phyloP scores from a whole-genome alignment of 2,113 vertebrate species.

The Thymallus thymallus region DNA sequence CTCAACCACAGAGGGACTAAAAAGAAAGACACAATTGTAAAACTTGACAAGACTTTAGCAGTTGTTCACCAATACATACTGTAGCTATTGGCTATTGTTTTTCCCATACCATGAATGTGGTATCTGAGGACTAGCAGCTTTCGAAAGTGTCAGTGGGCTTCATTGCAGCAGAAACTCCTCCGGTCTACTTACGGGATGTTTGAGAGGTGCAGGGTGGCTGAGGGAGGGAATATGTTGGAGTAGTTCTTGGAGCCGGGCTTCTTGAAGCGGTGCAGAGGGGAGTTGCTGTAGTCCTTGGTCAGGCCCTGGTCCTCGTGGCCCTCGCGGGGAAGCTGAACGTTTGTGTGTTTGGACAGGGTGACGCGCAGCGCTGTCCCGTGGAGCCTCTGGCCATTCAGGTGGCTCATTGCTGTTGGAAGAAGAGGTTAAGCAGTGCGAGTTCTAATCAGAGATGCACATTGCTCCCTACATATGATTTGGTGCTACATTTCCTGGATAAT shows the following conservation, averaged over 20 bases:
- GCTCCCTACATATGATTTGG: too few relatives aligned
- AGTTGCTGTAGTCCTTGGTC: constrained; percentile 89
- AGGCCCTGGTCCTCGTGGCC: constrained; percentile 90
- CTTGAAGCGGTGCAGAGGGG: constrained; percentile 93
- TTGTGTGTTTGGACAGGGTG: constrained; percentile 90
- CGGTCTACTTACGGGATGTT: constrained; percentile 88
- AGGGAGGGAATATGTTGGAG: constrained; percentile 94
- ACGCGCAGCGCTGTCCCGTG: constrained; percentile 86
- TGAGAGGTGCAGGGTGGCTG: constrained; percentile 91
- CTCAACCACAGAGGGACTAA: constrained; percentile 85
- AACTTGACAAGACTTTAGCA: neutral
- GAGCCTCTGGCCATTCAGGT: constrained; percentile 90
- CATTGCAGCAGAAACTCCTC: too few relatives aligned
- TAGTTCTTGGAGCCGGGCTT: constrained; percentile 97
- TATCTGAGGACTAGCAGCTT: too few relatives aligned
- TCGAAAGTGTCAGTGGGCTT: too few relatives aligned
- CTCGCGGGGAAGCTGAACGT: constrained; percentile 87
- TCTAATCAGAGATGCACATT: too few relatives aligned
- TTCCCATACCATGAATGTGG: too few relatives aligned
- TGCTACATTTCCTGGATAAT: too few relatives aligned
- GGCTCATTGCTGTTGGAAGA: constrained; percentile 85
- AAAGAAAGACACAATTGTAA: constrained; percentile 1
- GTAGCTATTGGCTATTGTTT: too few relatives aligned
- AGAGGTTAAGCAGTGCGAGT: neutral
- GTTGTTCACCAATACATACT: too few relatives aligned